Evolutionary conservation across 1,140 invertebrate species (phyloP), one percentile per base, ranked within the genome.

Genomic region (Augochlora pura): DNA sequence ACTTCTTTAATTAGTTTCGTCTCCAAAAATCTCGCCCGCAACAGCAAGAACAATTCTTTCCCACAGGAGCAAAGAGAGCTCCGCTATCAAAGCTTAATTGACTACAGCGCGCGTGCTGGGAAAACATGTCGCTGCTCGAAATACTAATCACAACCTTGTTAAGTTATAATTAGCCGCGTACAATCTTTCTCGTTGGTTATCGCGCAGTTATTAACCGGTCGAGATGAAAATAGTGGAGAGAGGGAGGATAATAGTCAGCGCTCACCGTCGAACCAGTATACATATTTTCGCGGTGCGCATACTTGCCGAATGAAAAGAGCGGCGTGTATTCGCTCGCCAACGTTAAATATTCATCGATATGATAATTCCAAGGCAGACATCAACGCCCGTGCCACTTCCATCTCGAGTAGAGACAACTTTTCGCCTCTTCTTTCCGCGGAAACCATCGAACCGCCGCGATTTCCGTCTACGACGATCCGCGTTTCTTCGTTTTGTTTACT

Each of bases 261-360:
- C 49, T 21, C 63, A 42, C 2, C 8, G 14, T 14, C 18, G 18
- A 2, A 7, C 18, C 25, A 14, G 64, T 2, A 27, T 7, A 23
- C n/a, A 12, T 32, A 9, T 42, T 75, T 42, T 27, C 32, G 10
- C 59, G 42, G 4, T 10, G 32, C n/a, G 18, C 54, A 57, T 67
- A 27, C 23, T 25, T 16, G 18, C 32, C n/a, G 27, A 21, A 63
- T 21, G n/a, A 65, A 62, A 71, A 49, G 8, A 23, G 54, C 70
- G 60, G 59, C 74, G 65, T 59, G 63, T 60, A 74, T 75, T 75
- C 54, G 54, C 2, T 16, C 39, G 27, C 18, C 23, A 64, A 16
- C 46, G 68, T 74, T 81, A 69, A 72, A 76, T 85, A 84, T 84
- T 84, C 68, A 85, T 85, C 70, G 75, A 46, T 18, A 69, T 49